These are phyloP conservation scores for Clusia tigrina DNA, from an alignment of 2,888 invertebrate species.

Conservation along the genomic window DNA sequence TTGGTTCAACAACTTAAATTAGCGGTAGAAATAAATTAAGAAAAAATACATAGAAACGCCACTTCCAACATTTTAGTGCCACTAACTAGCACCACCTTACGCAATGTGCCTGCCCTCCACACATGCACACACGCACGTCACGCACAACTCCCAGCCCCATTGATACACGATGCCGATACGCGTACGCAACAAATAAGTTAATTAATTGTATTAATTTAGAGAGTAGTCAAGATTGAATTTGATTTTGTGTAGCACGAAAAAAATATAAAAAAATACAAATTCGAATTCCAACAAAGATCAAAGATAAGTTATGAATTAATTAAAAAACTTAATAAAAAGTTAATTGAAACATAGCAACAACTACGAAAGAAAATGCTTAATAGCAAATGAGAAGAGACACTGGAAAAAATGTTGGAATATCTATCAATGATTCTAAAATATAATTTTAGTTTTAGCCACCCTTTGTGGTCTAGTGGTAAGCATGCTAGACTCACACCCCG, in stretches of 20 bases:
- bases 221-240: not conserved
- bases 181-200: conserved; percentile 17
- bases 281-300: conserved; percentile 1
- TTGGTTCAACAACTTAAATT: not conserved
- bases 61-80: not conserved
- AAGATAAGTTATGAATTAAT: conserved; percentile 11
- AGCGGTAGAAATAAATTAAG: conserved; percentile 14
- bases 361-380: not conserved
- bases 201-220: not conserved
- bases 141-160: conserved; percentile 24
- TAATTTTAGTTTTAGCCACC: too few species aligned
- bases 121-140: conserved; percentile 17
- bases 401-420: not conserved
- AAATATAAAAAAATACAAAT: not conserved
- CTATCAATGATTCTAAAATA: too few species aligned
- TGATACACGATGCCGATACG: conserved; percentile 29
- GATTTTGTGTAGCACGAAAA: not conserved
- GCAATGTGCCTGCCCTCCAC: conserved; percentile 11
- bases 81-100: not conserved
- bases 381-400: not conserved
- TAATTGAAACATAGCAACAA: not conserved
- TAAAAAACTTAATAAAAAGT: conserved; percentile 1
- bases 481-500: too few species aligned
- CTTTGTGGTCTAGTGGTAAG: too few species aligned
- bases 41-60: conserved; percentile 19